These are phyloP conservation scores for Tricholaema leucomelas DNA, from an alignment of 2,113 vertebrate genomes.

Conservation along the genomic window DNA sequence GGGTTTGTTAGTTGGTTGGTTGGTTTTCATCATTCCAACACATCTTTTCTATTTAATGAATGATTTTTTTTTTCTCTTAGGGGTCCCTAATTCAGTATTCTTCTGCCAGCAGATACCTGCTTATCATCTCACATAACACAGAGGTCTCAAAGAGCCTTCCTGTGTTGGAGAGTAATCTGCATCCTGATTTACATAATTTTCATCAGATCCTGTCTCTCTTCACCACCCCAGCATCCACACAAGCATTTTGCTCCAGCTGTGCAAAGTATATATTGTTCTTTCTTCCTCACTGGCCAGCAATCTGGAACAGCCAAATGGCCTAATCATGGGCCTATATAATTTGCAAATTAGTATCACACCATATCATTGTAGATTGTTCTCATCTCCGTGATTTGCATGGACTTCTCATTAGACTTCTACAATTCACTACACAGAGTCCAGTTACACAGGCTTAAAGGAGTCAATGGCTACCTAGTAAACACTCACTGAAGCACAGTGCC, in stretches of 20 bases:
- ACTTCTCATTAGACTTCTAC: not conserved
- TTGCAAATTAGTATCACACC: conserved; percentile 10
- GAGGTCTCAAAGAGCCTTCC: not conserved
- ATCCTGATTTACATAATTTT: not conserved
- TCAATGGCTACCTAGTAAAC: not conserved
- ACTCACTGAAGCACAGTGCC: not conserved
- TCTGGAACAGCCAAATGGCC: not conserved
- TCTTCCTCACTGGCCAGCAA: not conserved
- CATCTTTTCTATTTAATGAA: not conserved
- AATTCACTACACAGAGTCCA: not conserved
- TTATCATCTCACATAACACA: not conserved
- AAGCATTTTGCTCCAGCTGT: not conserved
- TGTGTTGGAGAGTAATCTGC: not conserved
- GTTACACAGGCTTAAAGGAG: not conserved
- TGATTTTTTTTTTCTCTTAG: not conserved
- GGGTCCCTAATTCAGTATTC: not conserved
- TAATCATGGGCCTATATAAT: not conserved
- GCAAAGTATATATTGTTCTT: not conserved
- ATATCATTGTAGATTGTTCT: not conserved
- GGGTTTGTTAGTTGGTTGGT: not conserved
- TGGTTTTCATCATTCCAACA: not conserved
- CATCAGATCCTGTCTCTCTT: not conserved
- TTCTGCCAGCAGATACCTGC: not conserved
- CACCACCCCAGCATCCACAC: not conserved
- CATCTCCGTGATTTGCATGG: not conserved